Conservation (phyloP, 2,888 invertebrate genomes). For the Ennomos erosarius region DNA sequence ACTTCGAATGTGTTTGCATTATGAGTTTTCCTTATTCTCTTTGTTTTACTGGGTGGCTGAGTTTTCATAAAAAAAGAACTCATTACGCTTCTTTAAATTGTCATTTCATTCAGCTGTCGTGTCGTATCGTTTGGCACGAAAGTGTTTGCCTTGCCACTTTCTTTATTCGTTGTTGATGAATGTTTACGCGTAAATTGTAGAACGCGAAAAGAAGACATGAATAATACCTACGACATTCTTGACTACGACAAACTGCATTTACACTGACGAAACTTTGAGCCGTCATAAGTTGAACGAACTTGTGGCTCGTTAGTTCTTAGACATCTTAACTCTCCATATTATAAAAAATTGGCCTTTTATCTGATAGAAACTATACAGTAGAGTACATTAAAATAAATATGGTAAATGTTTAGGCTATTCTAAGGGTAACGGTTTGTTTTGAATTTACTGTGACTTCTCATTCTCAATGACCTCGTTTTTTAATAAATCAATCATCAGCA, state of each 20-base stretch:
- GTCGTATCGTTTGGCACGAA: conserved; percentile 39
- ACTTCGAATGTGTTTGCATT: conserved; percentile 59
- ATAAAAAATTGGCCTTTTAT: too few relatives aligned
- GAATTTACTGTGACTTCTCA: too few relatives aligned
- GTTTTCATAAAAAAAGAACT: conserved; percentile 57
- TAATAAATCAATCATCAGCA: background rate
- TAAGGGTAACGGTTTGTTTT: too few relatives aligned
- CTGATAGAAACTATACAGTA: too few relatives aligned
- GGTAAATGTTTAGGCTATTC: too few relatives aligned
- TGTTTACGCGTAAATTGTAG: conserved; percentile 26
- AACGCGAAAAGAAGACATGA: conserved; percentile 16
- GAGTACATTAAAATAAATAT: too few relatives aligned
- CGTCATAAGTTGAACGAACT: too few relatives aligned
- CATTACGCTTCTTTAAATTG: conserved; percentile 49
- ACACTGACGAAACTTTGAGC: too few relatives aligned
- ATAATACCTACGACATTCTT: too few relatives aligned
- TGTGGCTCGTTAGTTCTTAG: too few relatives aligned
- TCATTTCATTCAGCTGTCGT: conserved; percentile 44
- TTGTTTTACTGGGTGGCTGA: conserved; percentile 64
- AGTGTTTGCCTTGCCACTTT: conserved; percentile 33
- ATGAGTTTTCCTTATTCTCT: conserved; percentile 68
- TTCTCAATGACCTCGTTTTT: background rate
- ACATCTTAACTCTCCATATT: too few relatives aligned
- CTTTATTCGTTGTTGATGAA: conserved; percentile 36
- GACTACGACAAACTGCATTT: too few relatives aligned